phyloP scores from a whole-genome alignment of 2,888 invertebrate genomes.

The Ptychoptera contaminata region DNA sequence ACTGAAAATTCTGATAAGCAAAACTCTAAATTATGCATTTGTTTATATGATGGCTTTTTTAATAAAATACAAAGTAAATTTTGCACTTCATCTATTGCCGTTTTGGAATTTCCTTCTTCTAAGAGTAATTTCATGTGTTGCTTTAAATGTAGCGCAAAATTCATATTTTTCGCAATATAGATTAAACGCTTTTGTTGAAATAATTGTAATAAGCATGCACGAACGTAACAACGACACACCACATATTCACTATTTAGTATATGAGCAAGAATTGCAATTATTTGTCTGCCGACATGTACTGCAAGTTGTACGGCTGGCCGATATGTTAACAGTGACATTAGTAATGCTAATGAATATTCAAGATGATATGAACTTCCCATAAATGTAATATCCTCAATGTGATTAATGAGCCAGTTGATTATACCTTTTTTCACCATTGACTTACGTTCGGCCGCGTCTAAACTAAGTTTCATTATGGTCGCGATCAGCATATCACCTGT shows the following conservation, averaged over 20 bases:
- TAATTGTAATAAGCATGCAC: not conserved
- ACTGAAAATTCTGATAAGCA: too few relatives aligned
- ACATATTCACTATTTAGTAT: not conserved
- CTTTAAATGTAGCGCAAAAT: not conserved
- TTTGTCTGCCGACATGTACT: not conserved
- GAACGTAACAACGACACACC: not conserved
- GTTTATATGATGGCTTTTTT: too few relatives aligned
- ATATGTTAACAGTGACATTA: constrained; percentile 2
- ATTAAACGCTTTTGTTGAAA: not conserved
- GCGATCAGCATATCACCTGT: not conserved
- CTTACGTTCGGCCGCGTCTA: not conserved
- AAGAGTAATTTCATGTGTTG: too few relatives aligned
- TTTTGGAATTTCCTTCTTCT: too few relatives aligned
- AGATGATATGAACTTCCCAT: constrained; percentile 2
- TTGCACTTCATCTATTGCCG: too few relatives aligned
- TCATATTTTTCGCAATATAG: constrained; percentile 1
- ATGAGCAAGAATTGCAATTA: not conserved
- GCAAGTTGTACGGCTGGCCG: not conserved
- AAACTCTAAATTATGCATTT: too few relatives aligned
- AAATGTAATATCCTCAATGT: constrained; percentile 1
- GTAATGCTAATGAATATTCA: constrained; percentile 2
- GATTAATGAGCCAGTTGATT: constrained; percentile 4
- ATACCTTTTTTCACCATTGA: constrained; percentile 5
- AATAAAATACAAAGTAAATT: too few relatives aligned
- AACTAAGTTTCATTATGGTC: constrained; percentile 2